These are phyloP conservation scores for Mechanitis mazaeus DNA, from an alignment of 2,888 invertebrate genomes.

Conservation along the genomic window DNA sequence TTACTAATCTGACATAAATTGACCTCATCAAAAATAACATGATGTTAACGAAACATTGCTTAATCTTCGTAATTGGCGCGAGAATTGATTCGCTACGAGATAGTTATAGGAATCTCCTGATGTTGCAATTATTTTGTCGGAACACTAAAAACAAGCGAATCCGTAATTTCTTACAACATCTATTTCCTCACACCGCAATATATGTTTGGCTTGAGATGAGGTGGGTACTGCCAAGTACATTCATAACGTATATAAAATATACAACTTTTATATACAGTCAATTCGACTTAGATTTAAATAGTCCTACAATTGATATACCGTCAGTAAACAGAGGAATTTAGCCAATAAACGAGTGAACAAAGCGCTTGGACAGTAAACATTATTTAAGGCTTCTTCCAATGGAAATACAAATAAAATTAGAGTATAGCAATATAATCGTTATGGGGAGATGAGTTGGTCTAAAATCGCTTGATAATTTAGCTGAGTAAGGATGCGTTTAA, in stretches of 20 bases:
- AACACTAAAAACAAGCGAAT: neutral
- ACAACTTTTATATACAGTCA: too few relatives aligned
- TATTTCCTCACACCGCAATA: neutral
- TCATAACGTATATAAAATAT: too few relatives aligned
- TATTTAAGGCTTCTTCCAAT: conserved; percentile 18
- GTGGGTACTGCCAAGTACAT: too few relatives aligned
- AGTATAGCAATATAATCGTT: conserved; percentile 5
- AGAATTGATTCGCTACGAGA: conserved; percentile 9
- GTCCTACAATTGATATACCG: too few relatives aligned
- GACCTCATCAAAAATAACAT: neutral
- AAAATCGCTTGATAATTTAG: conserved; percentile 9
- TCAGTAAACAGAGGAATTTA: conserved; percentile 11
- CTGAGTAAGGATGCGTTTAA: conserved; percentile 34
- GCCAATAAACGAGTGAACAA: conserved; percentile 28
- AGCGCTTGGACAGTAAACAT: conserved; percentile 29
- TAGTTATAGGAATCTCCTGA: conserved; percentile 7
- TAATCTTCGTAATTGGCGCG: neutral
- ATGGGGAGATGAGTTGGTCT: neutral
- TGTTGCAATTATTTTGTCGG: conserved; percentile 4
- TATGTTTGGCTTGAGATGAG: neutral
- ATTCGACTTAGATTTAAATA: too few relatives aligned
- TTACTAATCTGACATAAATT: neutral
- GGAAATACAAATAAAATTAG: conserved; percentile 2
- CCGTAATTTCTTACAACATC: neutral
- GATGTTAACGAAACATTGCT: neutral